Percentiles rank a stretch among this genome's conserved stretches.
phyloP scores from a whole-genome alignment of 2,888 invertebrate genomes.

The Drosophila subquinaria region DNA sequence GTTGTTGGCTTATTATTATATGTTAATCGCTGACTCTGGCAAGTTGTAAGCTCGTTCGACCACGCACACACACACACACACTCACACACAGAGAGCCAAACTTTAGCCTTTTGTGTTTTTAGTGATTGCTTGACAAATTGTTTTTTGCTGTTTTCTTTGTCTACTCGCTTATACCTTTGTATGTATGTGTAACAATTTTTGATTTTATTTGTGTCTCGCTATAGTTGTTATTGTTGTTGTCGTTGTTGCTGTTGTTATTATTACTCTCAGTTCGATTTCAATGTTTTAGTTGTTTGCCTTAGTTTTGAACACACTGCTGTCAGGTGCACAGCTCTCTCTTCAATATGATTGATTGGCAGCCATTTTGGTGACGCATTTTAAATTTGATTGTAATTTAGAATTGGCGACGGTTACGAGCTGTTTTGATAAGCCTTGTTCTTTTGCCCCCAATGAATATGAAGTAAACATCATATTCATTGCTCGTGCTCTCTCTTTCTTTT shows the following conservation, averaged over 20 bases:
- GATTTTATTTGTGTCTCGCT: conserved; percentile 42
- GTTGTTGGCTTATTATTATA: conserved; percentile 64
- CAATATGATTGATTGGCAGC: conserved; percentile 69
- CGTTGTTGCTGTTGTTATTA: conserved; percentile 29
- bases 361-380: conserved; percentile 61
- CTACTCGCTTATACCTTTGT: conserved; percentile 26
- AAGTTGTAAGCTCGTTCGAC: conserved; percentile 38
- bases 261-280: conserved; percentile 28
- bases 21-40: conserved; percentile 53
- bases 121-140: conserved; percentile 56
- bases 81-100: conserved; percentile 30
- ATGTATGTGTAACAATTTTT: conserved; percentile 32
- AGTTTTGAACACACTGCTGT: conserved; percentile 53
- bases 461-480: conserved; percentile 31
- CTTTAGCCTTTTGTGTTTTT: conserved; percentile 50
- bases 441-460: conserved; percentile 29
- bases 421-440: conserved; percentile 45
- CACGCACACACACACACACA: conserved; percentile 17
- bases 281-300: conserved; percentile 64
- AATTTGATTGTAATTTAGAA: conserved; percentile 55
- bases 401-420: conserved; percentile 30
- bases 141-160: conserved; percentile 33
- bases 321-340: conserved; percentile 61
- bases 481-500: conserved; percentile 2
- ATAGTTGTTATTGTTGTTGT: conserved; percentile 33